These are phyloP conservation scores for Pararge aegeria DNA, from an alignment of 1,140 invertebrate genomes.

Conservation along the genomic window DNA sequence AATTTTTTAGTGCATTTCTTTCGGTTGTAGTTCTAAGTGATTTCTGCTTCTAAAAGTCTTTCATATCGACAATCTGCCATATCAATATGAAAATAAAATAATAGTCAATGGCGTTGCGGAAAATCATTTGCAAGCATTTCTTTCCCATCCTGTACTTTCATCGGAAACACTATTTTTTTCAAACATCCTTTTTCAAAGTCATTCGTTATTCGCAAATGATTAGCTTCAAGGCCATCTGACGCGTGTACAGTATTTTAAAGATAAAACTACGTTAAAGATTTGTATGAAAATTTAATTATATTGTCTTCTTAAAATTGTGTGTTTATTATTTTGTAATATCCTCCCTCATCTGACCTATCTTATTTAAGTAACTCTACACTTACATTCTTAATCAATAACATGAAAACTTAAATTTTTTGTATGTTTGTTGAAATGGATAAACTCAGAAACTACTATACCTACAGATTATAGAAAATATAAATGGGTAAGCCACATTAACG, in stretches of 20 bases:
- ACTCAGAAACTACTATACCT: too few species aligned
- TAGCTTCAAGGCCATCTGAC: conserved; percentile 57
- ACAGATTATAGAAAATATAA: too few species aligned
- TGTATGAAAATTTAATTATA: conserved; percentile 80
- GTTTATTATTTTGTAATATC: conserved; percentile 51
- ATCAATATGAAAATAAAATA: conserved; percentile 74
- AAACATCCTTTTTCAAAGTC: conserved; percentile 7
- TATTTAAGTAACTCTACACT: too few species aligned
- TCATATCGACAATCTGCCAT: conserved; percentile 80
- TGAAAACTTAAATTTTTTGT: too few species aligned
- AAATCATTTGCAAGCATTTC: conserved; percentile 56
- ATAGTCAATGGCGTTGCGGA: conserved; percentile 57
- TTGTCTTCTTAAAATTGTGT: conserved; percentile 74
- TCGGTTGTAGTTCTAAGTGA: conserved; percentile 65
- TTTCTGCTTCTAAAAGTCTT: conserved; percentile 65
- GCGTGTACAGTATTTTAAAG: conserved; percentile 77
- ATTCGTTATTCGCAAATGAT: conserved; percentile 52
- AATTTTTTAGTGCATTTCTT: conserved; percentile 73
- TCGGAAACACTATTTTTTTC: background rate
- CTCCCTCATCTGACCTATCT: background rate
- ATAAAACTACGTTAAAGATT: conserved; percentile 78
- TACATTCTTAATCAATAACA: too few species aligned
- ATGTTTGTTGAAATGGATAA: too few species aligned
- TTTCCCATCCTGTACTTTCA: conserved; percentile 34
- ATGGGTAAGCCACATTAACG: too few species aligned